phyloP scores from a whole-genome alignment of 2,888 invertebrate genomes.

The Scaptomyza caliginosa region DNA sequence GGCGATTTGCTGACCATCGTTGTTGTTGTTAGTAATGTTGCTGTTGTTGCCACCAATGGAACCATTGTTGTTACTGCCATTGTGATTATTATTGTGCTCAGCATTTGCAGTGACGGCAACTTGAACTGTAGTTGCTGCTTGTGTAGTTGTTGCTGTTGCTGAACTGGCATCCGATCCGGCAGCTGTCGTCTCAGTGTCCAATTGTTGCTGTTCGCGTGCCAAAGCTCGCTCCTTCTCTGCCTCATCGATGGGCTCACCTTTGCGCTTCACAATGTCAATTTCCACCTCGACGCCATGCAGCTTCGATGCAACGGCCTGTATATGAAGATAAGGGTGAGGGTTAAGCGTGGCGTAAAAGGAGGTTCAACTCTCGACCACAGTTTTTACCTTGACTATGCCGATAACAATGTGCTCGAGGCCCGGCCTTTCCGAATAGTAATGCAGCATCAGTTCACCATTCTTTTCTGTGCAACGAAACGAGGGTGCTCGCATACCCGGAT shows the following conservation, averaged over 20 bases:
- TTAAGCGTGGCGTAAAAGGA: too few relatives aligned
- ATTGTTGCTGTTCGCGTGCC: constrained; percentile 62
- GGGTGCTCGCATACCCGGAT: constrained; percentile 97
- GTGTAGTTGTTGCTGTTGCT: not conserved
- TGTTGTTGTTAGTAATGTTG: constrained; percentile 68
- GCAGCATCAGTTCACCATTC: constrained; percentile 94
- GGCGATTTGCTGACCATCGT: constrained; percentile 69
- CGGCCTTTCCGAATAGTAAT: constrained; percentile 97
- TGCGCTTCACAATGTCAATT: constrained; percentile 94
- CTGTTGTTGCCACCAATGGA: constrained; percentile 67
- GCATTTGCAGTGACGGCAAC: constrained; percentile 13
- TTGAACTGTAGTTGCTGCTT: constrained; percentile 1
- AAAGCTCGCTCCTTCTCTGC: constrained; percentile 78
- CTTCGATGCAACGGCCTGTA: constrained; percentile 95
- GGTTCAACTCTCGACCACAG: not conserved
- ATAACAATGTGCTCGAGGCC: constrained; percentile 98
- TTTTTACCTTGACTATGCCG: constrained; percentile 95
- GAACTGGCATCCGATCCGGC: constrained; percentile 25
- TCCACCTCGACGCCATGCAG: constrained; percentile 96
- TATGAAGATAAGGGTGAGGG: constrained; percentile 51
- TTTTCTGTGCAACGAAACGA: constrained; percentile 98
- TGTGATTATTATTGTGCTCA: constrained; percentile 76
- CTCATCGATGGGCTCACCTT: constrained; percentile 87
- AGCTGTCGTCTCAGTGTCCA: constrained; percentile 48
- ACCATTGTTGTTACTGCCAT: constrained; percentile 68